Base-by-base conservation (phyloP, 2,797 vertebrate species). In the Notolabrus celidotus region DNA sequence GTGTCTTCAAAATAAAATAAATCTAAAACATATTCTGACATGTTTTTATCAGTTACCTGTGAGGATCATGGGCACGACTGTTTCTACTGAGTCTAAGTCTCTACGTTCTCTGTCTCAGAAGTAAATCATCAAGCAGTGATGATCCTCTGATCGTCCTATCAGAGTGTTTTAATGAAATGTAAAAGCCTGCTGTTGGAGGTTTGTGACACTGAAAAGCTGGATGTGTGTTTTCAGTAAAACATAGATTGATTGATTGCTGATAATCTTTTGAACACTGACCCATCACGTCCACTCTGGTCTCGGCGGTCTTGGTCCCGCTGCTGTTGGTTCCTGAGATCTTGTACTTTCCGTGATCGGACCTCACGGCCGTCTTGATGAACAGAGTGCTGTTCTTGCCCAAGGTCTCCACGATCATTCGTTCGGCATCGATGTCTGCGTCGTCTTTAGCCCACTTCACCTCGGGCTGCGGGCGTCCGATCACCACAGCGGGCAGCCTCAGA, bases 281-380 rank as follows among this genome's bases (percentile, higher is more conserved):
- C 91, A 98, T 97, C 23, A 99, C 91, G 63, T 99, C 97, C 82
- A 97, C 97, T 90, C 91, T 94, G 61, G 95, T 94, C 84, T 94
- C 95, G 8, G 96, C 98, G 5, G 92, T 95, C 91, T 98, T 98
- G 56, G 96, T 95, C 41, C 98, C 98, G 51, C 95, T 95, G 77
- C 88, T 94, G 67, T 99, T 99, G 38, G 96, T 97, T 46, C 96
- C 98, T 17, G 96, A 95, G 85, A 99, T 96, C 77, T 96, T 70
- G 0, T 98, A 99, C 91, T 94, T 95, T 68, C 98, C 98, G 45
- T 96, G 94, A 79, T 99, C 97, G 2, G 95, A 94, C 87, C 98
- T 96, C 60, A 95, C 54, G 14, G 95, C 90, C 68, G 93, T 94
- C 90, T 96, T 96, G 82, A 99, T 97, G 52, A 92, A 93, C 81